Percentiles rank a stretch among this genome's conserved stretches.
Evolutionary conservation across 2,797 vertebrate species (phyloP).

Genomic region (Pipistrellus kuhlii): DNA sequence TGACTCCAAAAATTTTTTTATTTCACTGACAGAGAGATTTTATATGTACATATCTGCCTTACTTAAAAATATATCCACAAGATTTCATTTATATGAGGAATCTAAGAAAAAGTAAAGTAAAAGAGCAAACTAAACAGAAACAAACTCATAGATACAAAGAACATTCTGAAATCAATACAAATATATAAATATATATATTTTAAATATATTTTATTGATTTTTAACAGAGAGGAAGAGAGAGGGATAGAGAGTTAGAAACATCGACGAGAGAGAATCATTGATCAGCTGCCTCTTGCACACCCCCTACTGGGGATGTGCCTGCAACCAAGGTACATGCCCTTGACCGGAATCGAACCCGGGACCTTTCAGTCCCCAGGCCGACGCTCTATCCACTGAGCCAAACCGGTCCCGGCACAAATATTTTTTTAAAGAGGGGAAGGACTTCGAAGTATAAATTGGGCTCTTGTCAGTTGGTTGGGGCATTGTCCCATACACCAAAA

Average conservation of each 20-base stretch:
- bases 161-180: background rate
- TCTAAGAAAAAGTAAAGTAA: background rate
- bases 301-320: too few species aligned
- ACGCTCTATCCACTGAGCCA: too few species aligned
- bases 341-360: too few species aligned
- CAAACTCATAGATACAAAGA: background rate
- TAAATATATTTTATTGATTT: too few species aligned
- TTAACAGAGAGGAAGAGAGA: too few species aligned
- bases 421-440: background rate
- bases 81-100: background rate
- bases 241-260: too few species aligned
- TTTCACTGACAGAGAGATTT: constrained; percentile 48
- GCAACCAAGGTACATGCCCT: too few species aligned
- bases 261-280: too few species aligned
- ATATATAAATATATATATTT: too few species aligned
- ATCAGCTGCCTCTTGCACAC: too few species aligned
- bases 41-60: background rate
- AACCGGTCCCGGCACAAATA: too few species aligned
- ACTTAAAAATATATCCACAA: background rate
- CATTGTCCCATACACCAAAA: background rate
- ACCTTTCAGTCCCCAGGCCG: too few species aligned
- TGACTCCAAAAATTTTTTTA: constrained; percentile 4
- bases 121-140: background rate
- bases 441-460: background rate
- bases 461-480: background rate